Evolutionary conservation across 1,140 invertebrate species (phyloP).

Genomic region (Eubasilissa regina): DNA sequence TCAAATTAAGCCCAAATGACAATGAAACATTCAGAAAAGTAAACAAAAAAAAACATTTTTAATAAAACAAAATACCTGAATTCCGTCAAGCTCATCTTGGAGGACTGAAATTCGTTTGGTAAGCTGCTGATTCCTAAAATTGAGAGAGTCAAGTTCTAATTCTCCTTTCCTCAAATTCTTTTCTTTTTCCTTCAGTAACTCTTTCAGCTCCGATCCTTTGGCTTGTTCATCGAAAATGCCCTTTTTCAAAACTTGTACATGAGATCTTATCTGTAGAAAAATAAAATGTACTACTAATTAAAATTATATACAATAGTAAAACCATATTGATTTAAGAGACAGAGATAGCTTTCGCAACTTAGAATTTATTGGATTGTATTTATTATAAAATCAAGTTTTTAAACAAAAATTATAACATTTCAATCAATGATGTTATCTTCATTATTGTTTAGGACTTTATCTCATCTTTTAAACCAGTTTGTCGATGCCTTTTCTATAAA

Average conservation of each 20-base stretch:
- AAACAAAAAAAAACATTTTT: neutral
- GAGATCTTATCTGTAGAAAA: constrained; percentile 82
- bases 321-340: no score
- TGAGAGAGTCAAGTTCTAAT: constrained; percentile 93
- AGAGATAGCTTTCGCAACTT: no score
- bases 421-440: no score
- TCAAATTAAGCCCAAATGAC: no score
- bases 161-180: constrained; percentile 88
- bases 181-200: constrained; percentile 86
- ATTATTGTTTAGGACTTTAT: no score
- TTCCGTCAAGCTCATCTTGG: constrained; percentile 88
- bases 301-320: no score
- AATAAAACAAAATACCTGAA: constrained; percentile 68
- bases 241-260: constrained; percentile 91
- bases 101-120: constrained; percentile 90
- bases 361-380: no score
- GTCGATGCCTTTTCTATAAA: no score
- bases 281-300: neutral
- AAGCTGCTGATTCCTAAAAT: constrained; percentile 94
- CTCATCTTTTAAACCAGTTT: no score
- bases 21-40: neutral
- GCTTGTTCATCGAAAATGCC: constrained; percentile 92
- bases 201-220: constrained; percentile 80
- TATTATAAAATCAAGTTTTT: no score
- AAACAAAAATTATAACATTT: no score